phyloP scores from a whole-genome alignment of 2,113 vertebrate genomes.

The Phrynosoma blainvillii region DNA sequence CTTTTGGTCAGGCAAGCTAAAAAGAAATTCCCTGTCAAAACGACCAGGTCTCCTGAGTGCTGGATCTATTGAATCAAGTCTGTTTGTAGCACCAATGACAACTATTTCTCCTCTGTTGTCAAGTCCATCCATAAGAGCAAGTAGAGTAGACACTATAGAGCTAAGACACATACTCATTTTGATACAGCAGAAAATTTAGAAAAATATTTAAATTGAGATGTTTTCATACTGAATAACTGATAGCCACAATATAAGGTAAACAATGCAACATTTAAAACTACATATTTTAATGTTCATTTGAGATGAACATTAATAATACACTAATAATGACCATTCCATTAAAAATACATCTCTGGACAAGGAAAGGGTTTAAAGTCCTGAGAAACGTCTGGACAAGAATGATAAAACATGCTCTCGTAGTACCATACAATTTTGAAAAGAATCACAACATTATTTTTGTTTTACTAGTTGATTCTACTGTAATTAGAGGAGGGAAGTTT shows the following conservation, averaged over 20 bases:
- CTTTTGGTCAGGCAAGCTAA: slow-evolving; percentile 96
- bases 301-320: background rate
- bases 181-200: background rate
- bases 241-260: background rate
- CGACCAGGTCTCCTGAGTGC: slow-evolving; percentile 99
- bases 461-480: too few relatives aligned
- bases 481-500: background rate
- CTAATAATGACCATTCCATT: background rate
- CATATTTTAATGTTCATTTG: background rate
- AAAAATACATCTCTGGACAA: background rate
- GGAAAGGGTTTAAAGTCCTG: background rate
- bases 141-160: slow-evolving; percentile 97
- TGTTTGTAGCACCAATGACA: slow-evolving; percentile 99
- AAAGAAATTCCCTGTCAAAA: slow-evolving; percentile 99
- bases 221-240: background rate
- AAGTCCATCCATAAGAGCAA: slow-evolving; percentile 98
- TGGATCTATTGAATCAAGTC: slow-evolving; percentile 99
- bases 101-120: slow-evolving; percentile 99
- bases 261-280: background rate
- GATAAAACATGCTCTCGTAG: background rate
- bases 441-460: background rate
- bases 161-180: slow-evolving; percentile 69
- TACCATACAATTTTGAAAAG: background rate
- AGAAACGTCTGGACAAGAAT: background rate
- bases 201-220: background rate